Percentiles rank a stretch among this genome's conserved stretches.
phyloP scores from a whole-genome alignment of 1,140 invertebrate species.

The Lepidurus arcticus region DNA sequence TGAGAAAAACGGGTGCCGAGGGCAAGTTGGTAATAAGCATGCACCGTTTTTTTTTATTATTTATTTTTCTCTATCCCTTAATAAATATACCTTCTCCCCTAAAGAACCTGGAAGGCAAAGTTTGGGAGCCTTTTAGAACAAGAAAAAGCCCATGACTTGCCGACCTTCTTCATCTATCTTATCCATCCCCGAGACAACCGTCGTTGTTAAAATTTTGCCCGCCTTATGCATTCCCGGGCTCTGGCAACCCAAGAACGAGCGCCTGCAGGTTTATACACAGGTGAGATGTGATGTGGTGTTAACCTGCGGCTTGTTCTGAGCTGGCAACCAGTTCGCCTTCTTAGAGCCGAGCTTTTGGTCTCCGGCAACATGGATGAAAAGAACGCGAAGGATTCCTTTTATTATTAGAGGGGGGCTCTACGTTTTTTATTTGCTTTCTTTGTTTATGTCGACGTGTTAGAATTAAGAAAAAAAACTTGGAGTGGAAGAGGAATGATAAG shows the following conservation, averaged over 20 bases:
- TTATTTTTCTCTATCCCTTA: neutral
- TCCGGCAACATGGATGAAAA: neutral
- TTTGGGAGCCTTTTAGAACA: neutral
- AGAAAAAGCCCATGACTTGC: conserved; percentile 18
- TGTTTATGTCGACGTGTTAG: neutral
- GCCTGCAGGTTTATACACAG: neutral
- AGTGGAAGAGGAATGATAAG: neutral
- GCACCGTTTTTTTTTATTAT: neutral
- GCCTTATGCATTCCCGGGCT: conserved; percentile 20
- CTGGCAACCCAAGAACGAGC: neutral
- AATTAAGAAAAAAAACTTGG: neutral
- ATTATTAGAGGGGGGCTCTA: neutral
- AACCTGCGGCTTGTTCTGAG: conserved; percentile 7
- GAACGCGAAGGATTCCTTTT: neutral
- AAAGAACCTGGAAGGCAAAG: conserved; percentile 3
- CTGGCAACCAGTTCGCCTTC: neutral
- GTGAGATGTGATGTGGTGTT: conserved; percentile 22
- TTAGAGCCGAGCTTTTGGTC: neutral
- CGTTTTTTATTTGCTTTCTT: neutral
- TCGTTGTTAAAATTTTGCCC: neutral
- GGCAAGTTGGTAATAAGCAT: conserved; percentile 8
- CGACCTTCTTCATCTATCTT: conserved; percentile 21
- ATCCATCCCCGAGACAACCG: neutral
- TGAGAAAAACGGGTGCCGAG: neutral
- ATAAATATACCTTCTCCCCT: neutral